Evolutionary conservation across 2,113 vertebrate genomes (phyloP).

Genomic region (Upupa epops): DNA sequence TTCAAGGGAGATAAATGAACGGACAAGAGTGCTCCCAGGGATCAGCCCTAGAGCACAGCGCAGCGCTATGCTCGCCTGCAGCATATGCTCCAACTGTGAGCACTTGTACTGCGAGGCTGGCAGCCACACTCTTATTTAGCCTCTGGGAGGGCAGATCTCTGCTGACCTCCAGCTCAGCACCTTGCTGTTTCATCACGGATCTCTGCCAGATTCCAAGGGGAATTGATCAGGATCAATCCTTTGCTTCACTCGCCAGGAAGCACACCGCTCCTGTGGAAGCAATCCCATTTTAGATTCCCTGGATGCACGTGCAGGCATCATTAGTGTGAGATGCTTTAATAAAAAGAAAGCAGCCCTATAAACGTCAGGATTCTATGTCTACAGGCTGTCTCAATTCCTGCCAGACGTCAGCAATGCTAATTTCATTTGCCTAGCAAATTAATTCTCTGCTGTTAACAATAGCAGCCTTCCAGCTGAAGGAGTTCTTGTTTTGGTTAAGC

Average conservation of each 20-base stretch:
- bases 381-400: not conserved
- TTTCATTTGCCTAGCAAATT: not conserved
- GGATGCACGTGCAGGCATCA: not conserved
- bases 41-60: not conserved
- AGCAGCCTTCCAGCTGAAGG: not conserved
- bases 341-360: not conserved
- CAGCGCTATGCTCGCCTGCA: not conserved
- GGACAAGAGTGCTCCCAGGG: not conserved
- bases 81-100: not conserved
- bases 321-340: not conserved
- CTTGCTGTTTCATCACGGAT: not conserved
- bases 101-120: rapidly evolving
- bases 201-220: not conserved
- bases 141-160: not conserved
- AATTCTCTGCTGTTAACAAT: not conserved
- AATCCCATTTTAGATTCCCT: not conserved
- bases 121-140: not conserved
- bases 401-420: not conserved
- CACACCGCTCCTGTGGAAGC: not conserved
- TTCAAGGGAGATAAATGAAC: not conserved
- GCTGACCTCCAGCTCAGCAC: not conserved
- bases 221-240: not conserved
- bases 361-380: not conserved
- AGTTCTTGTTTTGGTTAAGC: not conserved
- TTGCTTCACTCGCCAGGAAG: not conserved